A percentile compares a stretch with the other conserved stretches of the same genome.
Conservation (phyloP, 1,140 invertebrate genomes). For the Achroia grisella region DNA sequence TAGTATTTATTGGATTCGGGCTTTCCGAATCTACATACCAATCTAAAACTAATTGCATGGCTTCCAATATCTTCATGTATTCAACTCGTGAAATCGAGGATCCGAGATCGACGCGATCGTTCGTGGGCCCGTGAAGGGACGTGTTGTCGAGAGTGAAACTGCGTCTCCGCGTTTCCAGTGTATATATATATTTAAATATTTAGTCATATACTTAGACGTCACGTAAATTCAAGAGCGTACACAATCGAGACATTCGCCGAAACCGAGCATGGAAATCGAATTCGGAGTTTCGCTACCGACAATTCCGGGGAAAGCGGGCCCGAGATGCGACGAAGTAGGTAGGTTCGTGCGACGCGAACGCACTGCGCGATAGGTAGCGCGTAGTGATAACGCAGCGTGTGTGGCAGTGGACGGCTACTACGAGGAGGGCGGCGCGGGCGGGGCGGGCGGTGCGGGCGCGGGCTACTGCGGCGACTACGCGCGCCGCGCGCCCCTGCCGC, state of each 20-base stretch:
- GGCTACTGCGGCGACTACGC: conserved; percentile 70
- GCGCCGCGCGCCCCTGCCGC: conserved; percentile 68
- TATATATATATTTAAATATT: no score
- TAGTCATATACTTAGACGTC: no score
- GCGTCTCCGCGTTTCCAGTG: no score
- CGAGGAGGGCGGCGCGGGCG: conserved; percentile 48
- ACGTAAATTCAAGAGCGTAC: no score
- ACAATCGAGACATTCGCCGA: no score
- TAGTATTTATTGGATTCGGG: conserved; percentile 23
- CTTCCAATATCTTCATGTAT: not conserved
- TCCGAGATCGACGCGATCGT: no score
- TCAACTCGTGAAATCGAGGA: no score
- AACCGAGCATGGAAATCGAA: not conserved
- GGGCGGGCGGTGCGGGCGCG: conserved; percentile 28
- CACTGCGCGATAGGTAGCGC: conserved; percentile 12
- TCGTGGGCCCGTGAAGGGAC: no score
- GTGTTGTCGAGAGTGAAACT: no score
- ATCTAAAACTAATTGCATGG: conserved; percentile 58
- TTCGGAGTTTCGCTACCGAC: not conserved
- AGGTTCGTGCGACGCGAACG: conserved; percentile 19
- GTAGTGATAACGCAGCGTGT: conserved; percentile 49
- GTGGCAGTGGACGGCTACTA: conserved; percentile 73
- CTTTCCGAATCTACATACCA: conserved; percentile 20
- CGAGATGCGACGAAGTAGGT: conserved; percentile 21
- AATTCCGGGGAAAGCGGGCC: not conserved